Base-by-base conservation (phyloP, 2,113 vertebrate species). In the Psettodes erumei region DNA sequence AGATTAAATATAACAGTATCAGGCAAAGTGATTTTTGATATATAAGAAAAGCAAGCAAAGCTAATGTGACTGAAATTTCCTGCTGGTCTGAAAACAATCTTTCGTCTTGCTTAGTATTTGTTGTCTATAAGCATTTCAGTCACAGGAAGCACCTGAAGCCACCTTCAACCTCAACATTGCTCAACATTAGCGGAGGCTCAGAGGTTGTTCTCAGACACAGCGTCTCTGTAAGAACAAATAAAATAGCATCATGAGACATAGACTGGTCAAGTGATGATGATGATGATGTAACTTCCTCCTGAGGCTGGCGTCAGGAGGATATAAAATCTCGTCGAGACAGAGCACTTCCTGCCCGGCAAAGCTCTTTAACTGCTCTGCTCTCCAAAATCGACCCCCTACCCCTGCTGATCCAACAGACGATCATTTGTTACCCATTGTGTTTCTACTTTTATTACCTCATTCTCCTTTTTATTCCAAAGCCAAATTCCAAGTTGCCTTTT, bases 211-310 rank as follows among this genome's bases (percentile, higher is more conserved):
- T 91, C 80, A 82, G 85, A 83, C 62, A 8, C 75, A 63, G 74
- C 38, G 11, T 55, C 13, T 82, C 58, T 84, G 19, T 74, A 69
- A 71, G 77, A 75, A 62, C 30, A 70, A 60, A 25, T 56, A 8
- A 78, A 83, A 82, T 64, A 9, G 77, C 83, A 88, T 88, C 77
- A 85, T 82, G 83, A 91, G 82, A 90, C 91, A 92, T 94, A 94
- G 95, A 96, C 95, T 95, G 96, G 94, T 96, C 95, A 86, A 94
- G 90, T 91, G 92, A 94, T 92, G 94, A 94, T 92, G 93, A 90
- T 91, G 92, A 94, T 92, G 94, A 94, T 92, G 93, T 94, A 91
- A 88, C 79, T 91, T 94, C 94, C 94, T 92, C 93, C 94, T 95
- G 94, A 94, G 96, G 95, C 95, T 95, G 96, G 96, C 89, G 88